These are phyloP conservation scores for Plotosus lineatus DNA, from an alignment of 2,113 vertebrate species.

Conservation along the genomic window DNA sequence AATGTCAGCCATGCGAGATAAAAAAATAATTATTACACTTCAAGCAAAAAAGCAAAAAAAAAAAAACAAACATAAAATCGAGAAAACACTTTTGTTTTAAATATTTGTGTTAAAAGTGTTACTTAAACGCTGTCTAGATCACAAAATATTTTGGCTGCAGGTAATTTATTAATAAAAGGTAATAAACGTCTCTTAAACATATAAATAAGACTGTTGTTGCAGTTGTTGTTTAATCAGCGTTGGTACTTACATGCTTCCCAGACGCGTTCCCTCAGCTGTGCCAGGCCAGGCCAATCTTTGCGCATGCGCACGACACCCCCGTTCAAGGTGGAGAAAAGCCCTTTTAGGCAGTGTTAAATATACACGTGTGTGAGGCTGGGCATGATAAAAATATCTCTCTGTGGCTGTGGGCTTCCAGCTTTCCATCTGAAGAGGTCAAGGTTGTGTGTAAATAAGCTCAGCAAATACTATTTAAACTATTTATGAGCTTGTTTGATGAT, in stretches of 20 bases:
- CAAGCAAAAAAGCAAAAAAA: too few species aligned
- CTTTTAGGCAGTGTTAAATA: constrained; percentile 50
- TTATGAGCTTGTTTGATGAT: background rate
- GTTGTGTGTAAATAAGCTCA: background rate
- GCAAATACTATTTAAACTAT: background rate
- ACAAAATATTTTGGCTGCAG: background rate
- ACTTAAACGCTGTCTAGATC: background rate
- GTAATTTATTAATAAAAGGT: background rate
- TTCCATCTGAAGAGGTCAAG: constrained; percentile 36
- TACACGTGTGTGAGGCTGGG: background rate
- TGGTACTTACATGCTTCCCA: constrained; percentile 38
- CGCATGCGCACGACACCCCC: constrained; percentile 22
- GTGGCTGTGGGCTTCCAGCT: constrained; percentile 8
- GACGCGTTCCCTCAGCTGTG: constrained; percentile 36
- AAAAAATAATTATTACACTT: too few species aligned
- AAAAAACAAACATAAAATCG: background rate
- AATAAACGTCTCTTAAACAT: too few species aligned
- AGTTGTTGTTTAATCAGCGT: background rate
- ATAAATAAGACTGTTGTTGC: too few species aligned
- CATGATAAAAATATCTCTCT: constrained; percentile 48
- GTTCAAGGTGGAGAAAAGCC: constrained; percentile 47
- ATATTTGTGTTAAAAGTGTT: background rate
- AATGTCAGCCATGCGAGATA: background rate
- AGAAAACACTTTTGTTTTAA: background rate
- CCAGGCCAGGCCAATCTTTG: background rate